Conservation (phyloP, 64 coral and sea anemone species). For the Trachythela sp. region DNA sequence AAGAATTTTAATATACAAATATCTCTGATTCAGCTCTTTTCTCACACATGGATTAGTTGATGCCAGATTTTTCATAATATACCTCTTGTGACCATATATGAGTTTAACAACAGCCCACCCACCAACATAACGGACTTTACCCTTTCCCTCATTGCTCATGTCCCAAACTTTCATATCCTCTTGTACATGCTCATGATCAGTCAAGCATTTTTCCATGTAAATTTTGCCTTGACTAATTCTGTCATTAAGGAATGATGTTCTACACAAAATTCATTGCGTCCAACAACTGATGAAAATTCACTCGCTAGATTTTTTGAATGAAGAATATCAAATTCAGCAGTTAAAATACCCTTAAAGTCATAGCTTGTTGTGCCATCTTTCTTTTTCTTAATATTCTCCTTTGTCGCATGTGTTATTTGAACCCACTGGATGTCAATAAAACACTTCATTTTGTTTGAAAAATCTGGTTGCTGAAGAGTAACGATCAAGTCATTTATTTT, state of each 20-base stretch:
- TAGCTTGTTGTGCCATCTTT: background rate
- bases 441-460: background rate
- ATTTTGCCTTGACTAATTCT: background rate
- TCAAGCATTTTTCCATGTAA: background rate
- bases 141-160: background rate
- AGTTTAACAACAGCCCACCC: background rate
- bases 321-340: background rate
- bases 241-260: background rate
- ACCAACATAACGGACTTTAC: too few species aligned
- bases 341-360: background rate
- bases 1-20: background rate
- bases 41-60: background rate
- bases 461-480: background rate
- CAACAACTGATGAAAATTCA: background rate
- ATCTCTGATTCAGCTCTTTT: background rate
- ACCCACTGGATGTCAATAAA: background rate
- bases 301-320: background rate
- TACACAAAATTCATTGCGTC: background rate
- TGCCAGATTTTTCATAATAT: background rate
- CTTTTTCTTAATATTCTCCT: background rate
- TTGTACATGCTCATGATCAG: background rate
- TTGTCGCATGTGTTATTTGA: background rate
- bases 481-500: background rate
- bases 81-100: constrained; percentile 10
- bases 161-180: background rate